These are phyloP conservation scores for Callosobruchus maculatus DNA, from an alignment of 2,888 invertebrate genomes.

Conservation along the genomic window DNA sequence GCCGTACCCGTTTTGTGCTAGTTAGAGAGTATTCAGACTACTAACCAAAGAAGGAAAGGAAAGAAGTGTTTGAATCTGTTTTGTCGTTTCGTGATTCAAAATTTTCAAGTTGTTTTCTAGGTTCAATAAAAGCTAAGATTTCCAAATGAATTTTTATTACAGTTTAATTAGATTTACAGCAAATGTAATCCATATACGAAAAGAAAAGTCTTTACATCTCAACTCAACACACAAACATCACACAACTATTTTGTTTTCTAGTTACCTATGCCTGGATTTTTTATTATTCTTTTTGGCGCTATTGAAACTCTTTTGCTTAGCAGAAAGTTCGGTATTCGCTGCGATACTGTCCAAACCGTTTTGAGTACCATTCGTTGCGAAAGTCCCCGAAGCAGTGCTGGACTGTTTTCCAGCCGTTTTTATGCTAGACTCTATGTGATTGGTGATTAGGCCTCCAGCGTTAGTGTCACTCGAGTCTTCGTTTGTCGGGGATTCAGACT, in stretches of 20 bases:
- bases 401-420: constrained; percentile 48
- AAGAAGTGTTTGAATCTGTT: no score
- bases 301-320: constrained; percentile 57
- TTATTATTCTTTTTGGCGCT: constrained; percentile 76
- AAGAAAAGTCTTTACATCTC: not conserved
- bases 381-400: constrained; percentile 29
- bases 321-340: constrained; percentile 64
- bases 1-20: no score
- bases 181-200: not conserved
- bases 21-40: no score
- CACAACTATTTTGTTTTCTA: constrained; percentile 6
- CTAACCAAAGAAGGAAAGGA: no score
- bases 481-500: constrained; percentile 82
- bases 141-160: no score
- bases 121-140: no score
- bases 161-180: not conserved
- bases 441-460: constrained; percentile 51
- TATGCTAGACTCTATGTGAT: constrained; percentile 40
- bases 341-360: constrained; percentile 48
- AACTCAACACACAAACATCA: not conserved
- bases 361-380: constrained; percentile 39
- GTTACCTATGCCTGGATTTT: constrained; percentile 77
- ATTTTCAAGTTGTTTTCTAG: no score
- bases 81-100: no score
- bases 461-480: constrained; percentile 67